Base-by-base conservation (phyloP, 2,888 invertebrate species). In the Endotricha flammealis region DNA sequence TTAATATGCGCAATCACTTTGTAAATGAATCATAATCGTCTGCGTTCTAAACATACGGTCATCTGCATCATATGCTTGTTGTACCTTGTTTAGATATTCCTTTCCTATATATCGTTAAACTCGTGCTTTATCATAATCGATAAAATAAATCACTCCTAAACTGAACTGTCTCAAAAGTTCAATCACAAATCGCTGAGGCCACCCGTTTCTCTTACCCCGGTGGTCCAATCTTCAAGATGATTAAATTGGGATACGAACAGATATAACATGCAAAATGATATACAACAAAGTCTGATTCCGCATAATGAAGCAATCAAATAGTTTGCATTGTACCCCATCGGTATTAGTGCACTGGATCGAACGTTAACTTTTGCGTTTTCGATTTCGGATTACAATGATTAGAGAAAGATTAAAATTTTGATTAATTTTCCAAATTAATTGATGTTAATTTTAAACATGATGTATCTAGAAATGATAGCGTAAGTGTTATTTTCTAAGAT, bases 241-340 rank as follows among this genome's bases (percentile, higher is more conserved):
- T 85, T 83, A 85, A 86, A 86, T 86, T 85, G 77, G 85, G 82
- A 71, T 73, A 69, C 77, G 61, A 73, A 69, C 76, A 69, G 75
- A 82, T 77, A 80, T 79, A 83, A 80, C 78, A 76, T 80, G 74
- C 78, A 61, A 79, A 86, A 86, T 83, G 81, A 81, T 81, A 86
- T 79, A 81, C 82, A 83, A 73, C 75, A 78, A 60, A 69, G 65
- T 64, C 73, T 71, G 66, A 70, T 71, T 68, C 57, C 63, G 83
- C 72, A 85, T 86, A 86, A 83, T 83, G 78, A 85, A 81, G 75
- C 83, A 83, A 86, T 85, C 81, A 78, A 79, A 81, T 79, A 77
- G 74, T 73, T 66, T 61, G 67, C 76, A 77, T 77, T 77, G 75
- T 73, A 68, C 53, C 57, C 53, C 54, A 44, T 44, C 54, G 51